These are phyloP conservation scores for Melinopterus prodromus DNA, from an alignment of 2,888 invertebrate species.

Conservation along the genomic window DNA sequence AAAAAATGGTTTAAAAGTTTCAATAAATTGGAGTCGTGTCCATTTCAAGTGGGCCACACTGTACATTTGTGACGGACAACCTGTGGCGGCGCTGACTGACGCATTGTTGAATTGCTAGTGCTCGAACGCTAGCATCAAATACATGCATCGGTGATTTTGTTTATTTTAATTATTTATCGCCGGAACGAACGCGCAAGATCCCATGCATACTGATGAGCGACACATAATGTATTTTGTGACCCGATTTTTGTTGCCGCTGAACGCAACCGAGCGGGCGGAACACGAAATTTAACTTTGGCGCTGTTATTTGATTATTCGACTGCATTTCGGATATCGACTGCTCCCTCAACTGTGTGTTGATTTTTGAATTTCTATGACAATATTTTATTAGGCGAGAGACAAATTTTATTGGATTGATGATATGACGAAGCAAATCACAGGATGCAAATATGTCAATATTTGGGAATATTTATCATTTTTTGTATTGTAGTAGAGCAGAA, in stretches of 20 bases:
- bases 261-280: neutral
- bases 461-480: too few species aligned
- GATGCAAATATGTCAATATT: too few species aligned
- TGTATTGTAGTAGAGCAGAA: too few species aligned
- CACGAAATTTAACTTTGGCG: neutral
- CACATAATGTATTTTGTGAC: neutral
- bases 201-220: conserved; percentile 10
- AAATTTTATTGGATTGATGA: too few species aligned
- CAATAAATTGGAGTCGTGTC: too few species aligned
- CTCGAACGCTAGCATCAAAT: conserved; percentile 7
- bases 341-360: neutral
- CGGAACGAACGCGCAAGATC: neutral
- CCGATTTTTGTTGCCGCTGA: neutral
- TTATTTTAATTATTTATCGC: conserved; percentile 22
- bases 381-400: too few species aligned
- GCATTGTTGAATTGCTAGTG: neutral
- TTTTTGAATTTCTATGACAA: neutral
- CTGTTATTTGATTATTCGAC: neutral
- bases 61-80: too few species aligned
- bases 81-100: too few species aligned
- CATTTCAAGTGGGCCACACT: too few species aligned
- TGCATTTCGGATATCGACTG: neutral
- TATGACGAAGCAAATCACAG: too few species aligned
- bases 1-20: too few species aligned
- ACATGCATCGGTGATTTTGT: conserved; percentile 22